These are phyloP conservation scores for Lithophane leautieri DNA, from an alignment of 2,888 invertebrate species.

Conservation along the genomic window DNA sequence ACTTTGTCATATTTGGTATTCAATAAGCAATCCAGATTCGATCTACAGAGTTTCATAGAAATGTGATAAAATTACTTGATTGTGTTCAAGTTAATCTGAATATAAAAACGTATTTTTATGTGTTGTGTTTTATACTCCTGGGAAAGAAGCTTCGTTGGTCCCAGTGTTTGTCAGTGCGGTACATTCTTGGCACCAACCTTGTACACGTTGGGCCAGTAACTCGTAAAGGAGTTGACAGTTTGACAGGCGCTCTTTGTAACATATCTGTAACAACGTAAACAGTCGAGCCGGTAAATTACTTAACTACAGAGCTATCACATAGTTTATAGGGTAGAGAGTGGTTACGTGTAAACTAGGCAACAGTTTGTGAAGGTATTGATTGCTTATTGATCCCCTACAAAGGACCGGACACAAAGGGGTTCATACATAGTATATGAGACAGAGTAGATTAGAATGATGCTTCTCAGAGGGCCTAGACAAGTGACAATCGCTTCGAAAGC, in stretches of 20 bases:
- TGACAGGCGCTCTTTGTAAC: conserved; percentile 8
- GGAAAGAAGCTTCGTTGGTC: conserved; percentile 23
- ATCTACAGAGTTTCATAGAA: conserved; percentile 58
- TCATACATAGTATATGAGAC: background rate
- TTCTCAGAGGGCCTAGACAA: no score
- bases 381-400: background rate
- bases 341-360: background rate
- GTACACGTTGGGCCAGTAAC: conserved; percentile 45
- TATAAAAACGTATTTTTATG: conserved; percentile 32
- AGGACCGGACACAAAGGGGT: background rate
- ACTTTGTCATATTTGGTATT: conserved; percentile 61
- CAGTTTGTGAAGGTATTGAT: background rate
- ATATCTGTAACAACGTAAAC: conserved; percentile 37
- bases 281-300: conserved; percentile 1
- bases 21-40: conserved; percentile 55
- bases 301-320: background rate
- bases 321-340: background rate
- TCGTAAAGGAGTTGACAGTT: conserved; percentile 21
- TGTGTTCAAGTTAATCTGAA: conserved; percentile 53
- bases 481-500: no score
- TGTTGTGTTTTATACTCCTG: conserved; percentile 39
- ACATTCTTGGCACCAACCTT: conserved; percentile 50
- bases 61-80: conserved; percentile 56
- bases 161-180: conserved; percentile 10
- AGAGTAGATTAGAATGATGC: background rate